Percentiles rank a stretch among this genome's conserved stretches.
These are phyloP conservation scores for Malurus leucopterus DNA, from an alignment of 2,797 vertebrate genomes.

Conservation along the genomic window DNA sequence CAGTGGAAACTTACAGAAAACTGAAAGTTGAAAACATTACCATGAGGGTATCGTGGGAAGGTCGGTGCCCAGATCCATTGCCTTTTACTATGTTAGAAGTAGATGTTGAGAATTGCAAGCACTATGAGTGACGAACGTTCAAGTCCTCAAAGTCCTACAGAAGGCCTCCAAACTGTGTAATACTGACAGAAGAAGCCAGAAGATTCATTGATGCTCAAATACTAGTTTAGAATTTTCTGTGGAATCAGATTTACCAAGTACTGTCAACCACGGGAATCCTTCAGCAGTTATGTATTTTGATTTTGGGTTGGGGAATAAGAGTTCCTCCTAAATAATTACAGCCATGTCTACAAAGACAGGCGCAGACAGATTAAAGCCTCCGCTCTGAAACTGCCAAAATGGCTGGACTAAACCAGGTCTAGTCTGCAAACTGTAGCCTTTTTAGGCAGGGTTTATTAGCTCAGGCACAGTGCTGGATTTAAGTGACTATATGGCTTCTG, in stretches of 20 bases:
- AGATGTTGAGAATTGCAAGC: neutral
- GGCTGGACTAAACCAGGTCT: neutral
- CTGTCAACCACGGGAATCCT: neutral
- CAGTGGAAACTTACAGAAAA: neutral
- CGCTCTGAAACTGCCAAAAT: neutral
- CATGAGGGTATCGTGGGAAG: neutral
- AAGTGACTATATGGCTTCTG: conserved; percentile 30
- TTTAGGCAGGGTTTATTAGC: conserved; percentile 30
- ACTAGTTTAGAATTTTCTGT: neutral
- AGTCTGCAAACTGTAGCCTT: neutral
- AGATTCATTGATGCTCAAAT: neutral
- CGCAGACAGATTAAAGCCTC: neutral
- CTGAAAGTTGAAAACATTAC: neutral
- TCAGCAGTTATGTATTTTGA: neutral
- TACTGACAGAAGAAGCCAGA: neutral
- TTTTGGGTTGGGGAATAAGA: neutral
- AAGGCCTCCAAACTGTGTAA: neutral
- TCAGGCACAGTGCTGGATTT: conserved; percentile 12
- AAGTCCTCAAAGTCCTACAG: neutral
- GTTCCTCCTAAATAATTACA: neutral
- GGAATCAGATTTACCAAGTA: neutral
- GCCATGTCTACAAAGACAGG: neutral
- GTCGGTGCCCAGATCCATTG: neutral
- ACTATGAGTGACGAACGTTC: neutral
- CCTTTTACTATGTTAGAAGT: neutral